Conservation (phyloP, 2,797 vertebrate species). For the Semotilus atromaculatus region DNA sequence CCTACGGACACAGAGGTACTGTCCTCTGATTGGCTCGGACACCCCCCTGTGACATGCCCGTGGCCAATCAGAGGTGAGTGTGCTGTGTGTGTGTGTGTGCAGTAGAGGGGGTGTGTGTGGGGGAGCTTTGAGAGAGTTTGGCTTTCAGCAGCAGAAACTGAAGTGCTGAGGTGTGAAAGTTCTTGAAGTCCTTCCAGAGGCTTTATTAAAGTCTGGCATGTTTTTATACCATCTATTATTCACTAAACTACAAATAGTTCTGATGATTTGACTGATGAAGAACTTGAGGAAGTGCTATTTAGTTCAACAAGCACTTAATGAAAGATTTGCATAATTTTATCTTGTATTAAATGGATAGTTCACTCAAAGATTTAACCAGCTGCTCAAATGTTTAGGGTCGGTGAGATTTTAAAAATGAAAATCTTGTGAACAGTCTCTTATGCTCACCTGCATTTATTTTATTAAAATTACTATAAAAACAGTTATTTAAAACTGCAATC, state of each 20-base stretch:
- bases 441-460: background rate
- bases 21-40: slow-evolving; percentile 86
- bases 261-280: background rate
- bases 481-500: too few relatives aligned
- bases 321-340: background rate
- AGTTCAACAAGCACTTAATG: background rate
- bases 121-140: slow-evolving; percentile 51
- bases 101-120: slow-evolving; percentile 32
- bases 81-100: slow-evolving; percentile 48
- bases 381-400: background rate
- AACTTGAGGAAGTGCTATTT: background rate
- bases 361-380: background rate
- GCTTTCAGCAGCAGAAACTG: slow-evolving; percentile 59
- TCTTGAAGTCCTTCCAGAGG: slow-evolving; percentile 65
- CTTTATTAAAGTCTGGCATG: slow-evolving; percentile 43
- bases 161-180: slow-evolving; percentile 70
- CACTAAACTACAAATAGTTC: slow-evolving; percentile 9
- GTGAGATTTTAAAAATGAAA: background rate
- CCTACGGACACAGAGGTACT: slow-evolving; percentile 79
- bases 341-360: background rate
- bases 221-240: slow-evolving; percentile 21
- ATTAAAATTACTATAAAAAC: background rate
- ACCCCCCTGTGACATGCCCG: slow-evolving; percentile 84
- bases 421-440: too few relatives aligned
- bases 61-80: slow-evolving; percentile 87